Evolutionary conservation across 2,113 vertebrate species (phyloP), one percentile per base, ranked within the genome.

Genomic region (Nymphicus hollandicus): DNA sequence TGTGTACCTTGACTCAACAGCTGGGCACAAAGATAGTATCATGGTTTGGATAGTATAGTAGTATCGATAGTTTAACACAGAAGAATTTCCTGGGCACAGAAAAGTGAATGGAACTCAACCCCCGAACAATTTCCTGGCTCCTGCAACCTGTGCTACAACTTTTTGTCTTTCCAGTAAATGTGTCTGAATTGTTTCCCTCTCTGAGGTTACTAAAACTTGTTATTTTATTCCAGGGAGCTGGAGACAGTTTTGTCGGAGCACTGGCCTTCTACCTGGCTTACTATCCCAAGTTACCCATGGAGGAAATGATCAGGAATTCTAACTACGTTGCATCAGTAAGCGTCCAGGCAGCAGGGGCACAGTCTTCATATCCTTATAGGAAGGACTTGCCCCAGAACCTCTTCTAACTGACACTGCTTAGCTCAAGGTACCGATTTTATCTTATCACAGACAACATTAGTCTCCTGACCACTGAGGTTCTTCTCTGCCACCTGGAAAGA

Each of bases 211-310:
- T 90, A 39, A 22, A 86, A 23, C 76, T 74, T 96, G 27, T 96
- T 89, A 37, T 98, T 96, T 94, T 37, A 69, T 94, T 96, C 96
- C 96, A 99, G 99, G 99, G 99, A 9, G 99, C 99, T 76, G 99
- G 99, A 52, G 99, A 99, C 98, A 99, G 99, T 96, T 99, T 99
- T 94, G 98, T 99, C 66, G 99, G 99, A 68, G 98, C 99, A 1
- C 74, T 99, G 96, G 99, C 99, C 16, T 99, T 99, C 97, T 99
- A 99, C 98, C 96, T 99, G 97, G 99, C 99, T 88, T 97, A 98
- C 88, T 98, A 99, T 97, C 98, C 99, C 76, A 73, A 90, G 74
- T 91, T 99, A 96, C 81, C 98, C 80, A 93, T 99, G 96, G 99
- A 99, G 95, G 99, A 99, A 97, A 99, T 99, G 98, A 98, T 98